Base-by-base conservation (phyloP, 2,113 vertebrate genomes). In the Macrotis lagotis region DNA sequence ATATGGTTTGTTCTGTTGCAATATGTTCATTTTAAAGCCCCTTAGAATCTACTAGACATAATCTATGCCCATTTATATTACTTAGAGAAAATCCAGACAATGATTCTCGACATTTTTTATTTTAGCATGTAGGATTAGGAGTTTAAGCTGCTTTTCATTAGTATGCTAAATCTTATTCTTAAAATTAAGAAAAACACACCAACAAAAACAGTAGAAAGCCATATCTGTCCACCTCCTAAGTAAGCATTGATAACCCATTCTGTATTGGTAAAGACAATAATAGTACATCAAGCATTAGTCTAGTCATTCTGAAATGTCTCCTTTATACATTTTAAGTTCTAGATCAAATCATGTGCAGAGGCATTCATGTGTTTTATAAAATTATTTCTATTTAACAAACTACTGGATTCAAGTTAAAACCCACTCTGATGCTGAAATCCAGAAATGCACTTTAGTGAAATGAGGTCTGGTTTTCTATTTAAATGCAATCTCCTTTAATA, bases 331-430 rank as follows among this genome's bases (percentile, higher is more conserved):
- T 19, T 0, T 2, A 0, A 37, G 95, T 97, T 96, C 97, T 98
- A 96, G 95, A 97, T 94, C 96, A 98, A 93, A 50, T 91, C 96
- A 94, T 12, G 0, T 31, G 44, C 16, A 51, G 12, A 52, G 52
- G 91, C 25, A 37, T 8, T 83, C 3, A 59, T 48, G 59, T 53
- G 31, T 92, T 89, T 51, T 53, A n/a, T 48, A 10, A 31, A 88
- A 83, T 74, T 3, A 55, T 44, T 50, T 88, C 50, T 91, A 89
- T n/a, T 3, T 50, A 66, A 91, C 95, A 88, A 7, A 2, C 55
- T 93, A 91, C 93, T 89, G 90, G 95, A 96, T 97, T 94, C 25
- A 37, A 0, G 51, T 89, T 3, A 48, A 48, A 66, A 19, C 37
- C 25, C 3, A n/a, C 49, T 59, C 74, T 28, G 37, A 89, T 91